These are phyloP conservation scores for Ailurus styani DNA, from an alignment of 2,113 vertebrate genomes.

Conservation along the genomic window DNA sequence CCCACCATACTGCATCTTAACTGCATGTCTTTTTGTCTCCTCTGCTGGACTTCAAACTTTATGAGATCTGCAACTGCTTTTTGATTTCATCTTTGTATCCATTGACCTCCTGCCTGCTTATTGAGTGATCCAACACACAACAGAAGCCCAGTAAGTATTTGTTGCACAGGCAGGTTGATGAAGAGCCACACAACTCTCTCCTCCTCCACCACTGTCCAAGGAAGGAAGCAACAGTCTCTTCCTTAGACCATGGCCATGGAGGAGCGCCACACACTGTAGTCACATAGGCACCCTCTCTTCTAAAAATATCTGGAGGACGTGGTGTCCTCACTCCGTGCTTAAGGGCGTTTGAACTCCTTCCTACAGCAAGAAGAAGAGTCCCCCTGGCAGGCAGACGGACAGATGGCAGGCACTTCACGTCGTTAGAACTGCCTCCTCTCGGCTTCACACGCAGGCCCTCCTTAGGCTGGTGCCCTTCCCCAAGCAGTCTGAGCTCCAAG, in stretches of 20 bases:
- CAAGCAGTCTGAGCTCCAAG: neutral
- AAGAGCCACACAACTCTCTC: neutral
- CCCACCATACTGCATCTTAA: neutral
- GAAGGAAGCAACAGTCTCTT: neutral
- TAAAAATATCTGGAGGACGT: neutral
- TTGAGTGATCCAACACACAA: neutral
- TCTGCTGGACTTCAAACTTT: neutral
- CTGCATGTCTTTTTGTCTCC: neutral
- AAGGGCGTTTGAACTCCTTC: neutral
- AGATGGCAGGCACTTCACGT: rapidly evolving
- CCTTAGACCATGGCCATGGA: rapidly evolving
- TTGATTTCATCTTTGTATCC: neutral
- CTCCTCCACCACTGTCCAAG: neutral
- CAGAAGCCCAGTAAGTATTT: neutral
- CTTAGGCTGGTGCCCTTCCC: neutral
- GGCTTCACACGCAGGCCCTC: neutral
- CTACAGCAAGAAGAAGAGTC: neutral
- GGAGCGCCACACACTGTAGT: rapidly evolving
- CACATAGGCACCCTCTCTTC: neutral
- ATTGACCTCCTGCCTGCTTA: neutral
- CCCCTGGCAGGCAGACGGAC: rapidly evolving
- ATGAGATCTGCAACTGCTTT: neutral
- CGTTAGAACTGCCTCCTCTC: neutral
- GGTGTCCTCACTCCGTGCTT: no score
- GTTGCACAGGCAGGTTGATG: no score